Evolutionary conservation across 2,113 vertebrate species (phyloP).

Genomic region (Larimichthys polyactis): DNA sequence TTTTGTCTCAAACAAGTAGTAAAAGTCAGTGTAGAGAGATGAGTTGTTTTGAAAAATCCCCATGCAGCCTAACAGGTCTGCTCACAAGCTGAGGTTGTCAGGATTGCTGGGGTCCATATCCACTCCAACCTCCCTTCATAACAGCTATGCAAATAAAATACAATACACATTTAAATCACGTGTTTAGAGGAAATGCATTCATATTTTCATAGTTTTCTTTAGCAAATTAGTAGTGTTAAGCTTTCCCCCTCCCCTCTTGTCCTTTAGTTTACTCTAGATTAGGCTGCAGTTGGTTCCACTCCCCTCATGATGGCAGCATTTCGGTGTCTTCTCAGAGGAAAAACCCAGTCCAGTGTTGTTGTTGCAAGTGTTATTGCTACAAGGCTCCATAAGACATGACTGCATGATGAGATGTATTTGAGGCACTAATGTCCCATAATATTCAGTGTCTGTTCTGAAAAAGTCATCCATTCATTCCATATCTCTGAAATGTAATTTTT

Average conservation of each 20-base stretch:
- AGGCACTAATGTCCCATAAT: neutral
- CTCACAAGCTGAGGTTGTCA: neutral
- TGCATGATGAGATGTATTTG: neutral
- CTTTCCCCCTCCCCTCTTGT: neutral
- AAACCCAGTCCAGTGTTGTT: conserved; percentile 3
- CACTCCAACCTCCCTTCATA: neutral
- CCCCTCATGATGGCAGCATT: conserved; percentile 70
- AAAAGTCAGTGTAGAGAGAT: conserved; percentile 20
- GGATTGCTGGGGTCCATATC: neutral
- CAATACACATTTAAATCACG: neutral
- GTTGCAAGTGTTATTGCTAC: neutral
- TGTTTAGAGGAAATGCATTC: neutral
- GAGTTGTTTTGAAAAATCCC: neutral
- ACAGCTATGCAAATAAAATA: neutral
- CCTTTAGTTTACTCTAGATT: neutral
- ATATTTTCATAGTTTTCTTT: neutral
- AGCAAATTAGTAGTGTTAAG: neutral
- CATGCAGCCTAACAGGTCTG: neutral
- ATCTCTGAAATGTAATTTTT: neutral
- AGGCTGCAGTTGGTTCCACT: conserved; percentile 14
- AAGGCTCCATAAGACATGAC: neutral
- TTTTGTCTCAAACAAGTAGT: neutral
- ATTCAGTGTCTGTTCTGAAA: neutral
- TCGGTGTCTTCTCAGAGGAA: conserved; percentile 23
- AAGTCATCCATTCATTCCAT: neutral